A percentile compares a stretch with the other conserved stretches of the same genome.
Conservation (phyloP, 2,888 invertebrate species). For the Furcula furcula region DNA sequence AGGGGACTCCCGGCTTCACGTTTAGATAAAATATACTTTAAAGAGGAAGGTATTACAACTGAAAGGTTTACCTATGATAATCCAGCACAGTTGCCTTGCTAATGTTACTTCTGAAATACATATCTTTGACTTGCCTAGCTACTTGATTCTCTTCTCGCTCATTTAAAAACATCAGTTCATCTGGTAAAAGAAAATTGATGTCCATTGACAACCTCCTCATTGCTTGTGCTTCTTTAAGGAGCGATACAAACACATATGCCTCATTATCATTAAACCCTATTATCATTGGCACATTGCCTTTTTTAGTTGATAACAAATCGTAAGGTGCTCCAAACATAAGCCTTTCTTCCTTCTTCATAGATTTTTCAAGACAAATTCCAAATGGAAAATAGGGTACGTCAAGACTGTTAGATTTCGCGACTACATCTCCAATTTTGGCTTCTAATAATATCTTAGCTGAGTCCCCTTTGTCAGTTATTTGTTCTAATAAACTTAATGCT, state of each 20-base stretch:
- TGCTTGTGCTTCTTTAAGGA: slow-evolving; percentile 40
- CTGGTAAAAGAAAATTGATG: slow-evolving; percentile 49
- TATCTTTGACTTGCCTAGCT: slow-evolving; percentile 44
- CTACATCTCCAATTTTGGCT: slow-evolving; percentile 39
- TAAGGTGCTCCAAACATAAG: slow-evolving; percentile 54
- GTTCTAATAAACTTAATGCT: slow-evolving; percentile 34
- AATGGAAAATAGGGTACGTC: slow-evolving; percentile 60
- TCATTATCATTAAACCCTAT: slow-evolving; percentile 67
- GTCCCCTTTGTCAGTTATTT: slow-evolving; percentile 29
- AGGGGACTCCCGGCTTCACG: too few relatives aligned
- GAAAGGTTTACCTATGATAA: slow-evolving; percentile 55
- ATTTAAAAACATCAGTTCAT: slow-evolving; percentile 52
- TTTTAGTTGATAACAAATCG: slow-evolving; percentile 41
- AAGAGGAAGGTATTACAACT: background rate
- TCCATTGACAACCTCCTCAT: slow-evolving; percentile 34
- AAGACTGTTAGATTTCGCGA: slow-evolving; percentile 40
- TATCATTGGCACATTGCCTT: slow-evolving; percentile 52
- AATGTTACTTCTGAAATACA: slow-evolving; percentile 54
- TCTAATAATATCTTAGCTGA: slow-evolving; percentile 28
- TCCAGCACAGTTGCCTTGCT: slow-evolving; percentile 46
- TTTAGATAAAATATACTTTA: too few relatives aligned
- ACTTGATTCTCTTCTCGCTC: slow-evolving; percentile 47
- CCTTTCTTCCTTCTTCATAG: slow-evolving; percentile 52
- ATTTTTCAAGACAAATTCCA: slow-evolving; percentile 58
- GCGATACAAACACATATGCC: slow-evolving; percentile 60